Evolutionary conservation across 2,797 vertebrate genomes (phyloP).

Genomic region (Tamandua tetradactyla): DNA sequence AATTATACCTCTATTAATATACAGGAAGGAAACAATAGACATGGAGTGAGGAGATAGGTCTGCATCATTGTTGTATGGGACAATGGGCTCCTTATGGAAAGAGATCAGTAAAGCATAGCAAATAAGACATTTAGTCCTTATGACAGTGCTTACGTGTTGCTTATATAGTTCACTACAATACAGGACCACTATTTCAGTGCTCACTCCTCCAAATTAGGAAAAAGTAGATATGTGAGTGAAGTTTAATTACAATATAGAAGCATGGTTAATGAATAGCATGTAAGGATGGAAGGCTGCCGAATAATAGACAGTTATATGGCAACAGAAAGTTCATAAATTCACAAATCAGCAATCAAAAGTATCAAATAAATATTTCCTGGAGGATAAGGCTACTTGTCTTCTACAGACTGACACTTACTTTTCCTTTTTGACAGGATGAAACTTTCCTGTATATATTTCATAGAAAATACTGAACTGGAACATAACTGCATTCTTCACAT

Average conservation of each 20-base stretch:
- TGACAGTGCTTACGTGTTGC: neutral
- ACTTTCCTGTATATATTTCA: neutral
- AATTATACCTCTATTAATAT: neutral
- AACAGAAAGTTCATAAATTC: constrained; percentile 56
- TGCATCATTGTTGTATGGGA: neutral
- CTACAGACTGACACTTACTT: neutral
- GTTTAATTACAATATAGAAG: neutral
- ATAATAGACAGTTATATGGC: neutral
- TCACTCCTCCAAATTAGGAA: neutral
- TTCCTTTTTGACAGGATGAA: neutral
- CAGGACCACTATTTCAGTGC: neutral
- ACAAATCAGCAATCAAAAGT: constrained; percentile 24
- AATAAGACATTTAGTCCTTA: neutral
- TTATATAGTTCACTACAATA: neutral
- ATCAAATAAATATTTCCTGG: constrained; percentile 34
- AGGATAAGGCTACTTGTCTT: constrained; percentile 4
- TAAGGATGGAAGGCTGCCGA: neutral
- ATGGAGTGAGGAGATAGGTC: neutral
- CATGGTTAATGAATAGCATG: neutral
- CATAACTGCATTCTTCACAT: constrained; percentile 50
- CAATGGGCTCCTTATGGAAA: neutral
- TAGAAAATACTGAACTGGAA: constrained; percentile 57
- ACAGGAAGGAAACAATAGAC: neutral
- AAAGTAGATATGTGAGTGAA: neutral
- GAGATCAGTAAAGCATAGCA: neutral